Base-by-base conservation (phyloP, 2,113 vertebrate species). In the Eonycteris spelaea region DNA sequence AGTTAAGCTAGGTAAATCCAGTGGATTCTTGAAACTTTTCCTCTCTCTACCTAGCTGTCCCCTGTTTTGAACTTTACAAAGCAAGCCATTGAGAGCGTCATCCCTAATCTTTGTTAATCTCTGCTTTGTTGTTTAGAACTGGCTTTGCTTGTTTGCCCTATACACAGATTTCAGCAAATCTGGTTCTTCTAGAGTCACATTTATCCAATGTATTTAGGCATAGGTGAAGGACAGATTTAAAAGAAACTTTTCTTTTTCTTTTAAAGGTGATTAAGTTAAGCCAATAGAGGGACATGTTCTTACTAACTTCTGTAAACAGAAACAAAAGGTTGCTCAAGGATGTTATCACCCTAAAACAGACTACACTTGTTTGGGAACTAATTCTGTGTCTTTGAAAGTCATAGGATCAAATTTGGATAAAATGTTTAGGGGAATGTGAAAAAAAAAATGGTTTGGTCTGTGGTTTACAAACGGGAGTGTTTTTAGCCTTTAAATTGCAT, bases 401-500 rank as follows among this genome's bases (percentile, higher is more conserved):
- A 53, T 35, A 0, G 93, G 78, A 24, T 77, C 22, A 53, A 77
- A 78, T 96, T 97, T 95, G 87, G 57, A n/a, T 33, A 24, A 85
- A 18, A 82, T 96, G 67, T 51, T 74, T 43, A 35, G 92, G 63
- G 43, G 43, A 43, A 22, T 53, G 18, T 55, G 15, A 22, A 24
- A 30, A 18, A 59, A 35, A 61, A 30, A 55, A 89, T 43, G 15
- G 3, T 35, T 43, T 73, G 28, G 71, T 91, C 78, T 93, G 82
- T 96, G 89, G 71, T 67, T 97, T 94, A 92, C 77, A 30, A 78
- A 94, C 65, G 24, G 28, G 96, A 82, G 96, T 97, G 97, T 98
- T 98, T 98, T 98, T 98, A 98, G 97, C 95, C 55, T 87, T 97
- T 57, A 97, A 84, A 98, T 98, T 98, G 57, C 78, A 95, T 91